Evolutionary conservation across 1,140 invertebrate species (phyloP).

Genomic region (Hycleus phaleratus): DNA sequence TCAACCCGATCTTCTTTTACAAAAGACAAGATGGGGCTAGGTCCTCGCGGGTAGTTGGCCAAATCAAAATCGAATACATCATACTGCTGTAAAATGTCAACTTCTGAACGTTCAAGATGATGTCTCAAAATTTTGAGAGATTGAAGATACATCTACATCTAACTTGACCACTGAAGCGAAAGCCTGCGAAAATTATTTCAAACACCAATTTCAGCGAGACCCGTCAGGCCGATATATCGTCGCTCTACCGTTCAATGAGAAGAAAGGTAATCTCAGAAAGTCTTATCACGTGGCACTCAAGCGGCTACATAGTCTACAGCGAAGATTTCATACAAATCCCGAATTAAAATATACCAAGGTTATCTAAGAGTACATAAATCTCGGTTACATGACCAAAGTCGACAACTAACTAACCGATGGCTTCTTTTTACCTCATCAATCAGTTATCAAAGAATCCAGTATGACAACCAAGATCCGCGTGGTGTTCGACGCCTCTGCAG

Average conservation of each 20-base stretch:
- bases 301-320: background rate
- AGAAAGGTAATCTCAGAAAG: background rate
- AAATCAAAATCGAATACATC: background rate
- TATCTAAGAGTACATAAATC: constrained; percentile 9
- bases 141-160: background rate
- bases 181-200: background rate
- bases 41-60: background rate
- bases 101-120: background rate
- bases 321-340: constrained; percentile 7
- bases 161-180: background rate
- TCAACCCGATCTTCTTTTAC: background rate
- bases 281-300: background rate
- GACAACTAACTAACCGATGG: background rate
- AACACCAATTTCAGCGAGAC: background rate
- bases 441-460: constrained; percentile 33
- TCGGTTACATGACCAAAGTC: constrained; percentile 11
- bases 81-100: background rate
- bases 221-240: too few species aligned
- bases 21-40: background rate
- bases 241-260: too few species aligned
- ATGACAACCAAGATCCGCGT: constrained; percentile 34
- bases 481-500: constrained; percentile 37
- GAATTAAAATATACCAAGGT: constrained; percentile 8
- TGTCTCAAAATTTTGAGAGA: background rate
- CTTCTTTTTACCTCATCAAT: constrained; percentile 43